These are phyloP conservation scores for Lucifuga dentata DNA, from an alignment of 2,113 vertebrate species.

Conservation along the genomic window DNA sequence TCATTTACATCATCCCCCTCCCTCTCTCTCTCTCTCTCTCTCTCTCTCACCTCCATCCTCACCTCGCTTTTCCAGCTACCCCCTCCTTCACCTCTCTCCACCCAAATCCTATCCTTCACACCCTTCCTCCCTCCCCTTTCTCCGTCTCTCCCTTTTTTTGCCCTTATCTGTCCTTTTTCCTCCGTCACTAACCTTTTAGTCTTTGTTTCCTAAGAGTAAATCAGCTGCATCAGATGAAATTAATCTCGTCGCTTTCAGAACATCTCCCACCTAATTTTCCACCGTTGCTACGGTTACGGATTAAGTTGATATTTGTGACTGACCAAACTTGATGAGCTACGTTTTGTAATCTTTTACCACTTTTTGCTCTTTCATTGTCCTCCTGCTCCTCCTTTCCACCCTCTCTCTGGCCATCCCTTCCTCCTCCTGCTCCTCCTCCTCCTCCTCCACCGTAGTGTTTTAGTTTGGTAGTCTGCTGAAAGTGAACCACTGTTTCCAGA, in stretches of 20 bases:
- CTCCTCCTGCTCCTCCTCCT: background rate
- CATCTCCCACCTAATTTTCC: no score
- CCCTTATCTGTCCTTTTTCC: slow-evolving; percentile 19
- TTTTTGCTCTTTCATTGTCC: background rate
- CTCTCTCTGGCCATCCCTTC: no score
- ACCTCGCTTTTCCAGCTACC: slow-evolving; percentile 22
- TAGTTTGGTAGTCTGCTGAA: background rate
- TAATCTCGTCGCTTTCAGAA: slow-evolving; percentile 10
- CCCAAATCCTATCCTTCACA: slow-evolving; percentile 29
- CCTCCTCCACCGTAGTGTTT: background rate
- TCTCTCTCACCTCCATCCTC: background rate
- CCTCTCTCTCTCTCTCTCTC: slow-evolving; percentile 9
- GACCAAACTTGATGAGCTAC: no score
- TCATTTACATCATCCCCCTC: slow-evolving; percentile 53
- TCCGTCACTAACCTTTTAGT: slow-evolving; percentile 27
- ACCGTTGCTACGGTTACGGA: no score
- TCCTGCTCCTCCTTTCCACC: background rate
- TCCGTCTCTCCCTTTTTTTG: background rate
- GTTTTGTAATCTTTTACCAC: no score
- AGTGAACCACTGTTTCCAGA: slow-evolving; percentile 38
- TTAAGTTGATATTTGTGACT: no score
- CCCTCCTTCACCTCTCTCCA: slow-evolving; percentile 32
- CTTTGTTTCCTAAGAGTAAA: slow-evolving; percentile 1
- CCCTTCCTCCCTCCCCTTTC: slow-evolving; percentile 12
- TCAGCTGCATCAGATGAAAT: slow-evolving; percentile 3